Conservation (phyloP, 2,797 vertebrate genomes). For the Schizopygopsis malacanthus region DNA sequence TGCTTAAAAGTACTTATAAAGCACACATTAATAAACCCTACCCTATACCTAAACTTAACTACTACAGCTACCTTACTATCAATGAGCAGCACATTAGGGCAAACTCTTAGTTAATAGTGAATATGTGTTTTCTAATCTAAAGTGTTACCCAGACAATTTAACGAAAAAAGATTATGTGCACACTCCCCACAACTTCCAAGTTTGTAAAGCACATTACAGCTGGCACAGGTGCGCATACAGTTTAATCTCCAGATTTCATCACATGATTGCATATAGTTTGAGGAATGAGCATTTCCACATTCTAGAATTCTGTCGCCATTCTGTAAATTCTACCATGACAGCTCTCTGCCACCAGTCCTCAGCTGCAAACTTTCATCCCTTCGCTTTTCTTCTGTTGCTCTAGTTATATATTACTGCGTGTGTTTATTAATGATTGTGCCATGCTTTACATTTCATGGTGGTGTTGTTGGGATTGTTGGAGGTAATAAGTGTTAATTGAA, state of each 20-base stretch:
- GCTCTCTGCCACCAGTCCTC: not conserved
- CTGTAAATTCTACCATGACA: not conserved
- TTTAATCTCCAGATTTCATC: not conserved
- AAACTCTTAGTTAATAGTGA: not conserved
- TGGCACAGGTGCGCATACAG: not conserved
- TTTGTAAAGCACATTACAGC: not conserved
- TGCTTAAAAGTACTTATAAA: not conserved
- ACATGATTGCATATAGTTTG: not conserved
- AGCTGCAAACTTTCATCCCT: not conserved
- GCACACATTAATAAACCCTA: not conserved
- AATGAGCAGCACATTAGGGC: not conserved
- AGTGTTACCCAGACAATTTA: not conserved
- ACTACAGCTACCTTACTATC: not conserved
- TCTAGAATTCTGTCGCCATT: not conserved
- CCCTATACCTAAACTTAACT: not conserved
- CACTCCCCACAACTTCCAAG: too few species aligned
- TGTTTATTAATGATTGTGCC: not conserved
- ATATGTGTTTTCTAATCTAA: not conserved
- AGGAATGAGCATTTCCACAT: not conserved
- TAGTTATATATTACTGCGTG: too few species aligned
- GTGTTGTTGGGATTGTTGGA: not conserved
- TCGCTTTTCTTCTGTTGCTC: not conserved
- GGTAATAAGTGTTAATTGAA: slow-evolving; percentile 1
- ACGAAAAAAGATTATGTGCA: not conserved
- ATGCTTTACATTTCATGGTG: not conserved